These are phyloP conservation scores for Aleiodes alternator DNA, from an alignment of 2,888 invertebrate species.

Conservation along the genomic window DNA sequence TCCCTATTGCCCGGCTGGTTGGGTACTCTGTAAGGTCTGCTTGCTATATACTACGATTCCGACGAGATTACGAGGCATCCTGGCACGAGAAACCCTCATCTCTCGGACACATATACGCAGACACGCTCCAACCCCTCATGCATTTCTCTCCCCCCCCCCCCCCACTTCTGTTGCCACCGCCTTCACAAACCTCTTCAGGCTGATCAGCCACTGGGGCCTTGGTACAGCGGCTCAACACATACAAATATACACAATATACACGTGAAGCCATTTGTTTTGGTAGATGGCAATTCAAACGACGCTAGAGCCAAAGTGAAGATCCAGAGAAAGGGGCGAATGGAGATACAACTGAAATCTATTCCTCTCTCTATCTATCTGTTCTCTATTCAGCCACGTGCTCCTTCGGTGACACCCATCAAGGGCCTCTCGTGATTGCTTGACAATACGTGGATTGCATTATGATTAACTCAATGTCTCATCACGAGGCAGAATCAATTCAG, in stretches of 20 bases:
- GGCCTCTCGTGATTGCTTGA: conserved; percentile 29
- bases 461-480: conserved; percentile 19
- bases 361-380: conserved; percentile 2
- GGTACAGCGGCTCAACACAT: background rate
- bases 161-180: background rate
- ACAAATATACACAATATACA: background rate
- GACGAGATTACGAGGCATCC: conserved; percentile 55
- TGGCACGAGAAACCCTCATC: conserved; percentile 50
- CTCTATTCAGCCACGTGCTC: conserved; percentile 2
- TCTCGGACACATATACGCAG: conserved; percentile 29
- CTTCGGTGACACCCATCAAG: conserved; percentile 24
- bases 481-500: conserved; percentile 1
- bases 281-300: background rate
- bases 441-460: conserved; percentile 20
- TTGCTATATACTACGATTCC: conserved; percentile 52
- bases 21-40: conserved; percentile 46
- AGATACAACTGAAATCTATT: conserved; percentile 3
- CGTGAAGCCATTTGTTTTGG: background rate
- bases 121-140: background rate
- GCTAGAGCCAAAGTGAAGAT: no score
- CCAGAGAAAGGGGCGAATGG: background rate
- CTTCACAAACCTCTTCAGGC: no score
- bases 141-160: background rate
- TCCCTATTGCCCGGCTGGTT: conserved; percentile 21
- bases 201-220: no score